These are phyloP conservation scores for Pluvianellus socialis DNA, from an alignment of 2,113 vertebrate species.

Conservation along the genomic window DNA sequence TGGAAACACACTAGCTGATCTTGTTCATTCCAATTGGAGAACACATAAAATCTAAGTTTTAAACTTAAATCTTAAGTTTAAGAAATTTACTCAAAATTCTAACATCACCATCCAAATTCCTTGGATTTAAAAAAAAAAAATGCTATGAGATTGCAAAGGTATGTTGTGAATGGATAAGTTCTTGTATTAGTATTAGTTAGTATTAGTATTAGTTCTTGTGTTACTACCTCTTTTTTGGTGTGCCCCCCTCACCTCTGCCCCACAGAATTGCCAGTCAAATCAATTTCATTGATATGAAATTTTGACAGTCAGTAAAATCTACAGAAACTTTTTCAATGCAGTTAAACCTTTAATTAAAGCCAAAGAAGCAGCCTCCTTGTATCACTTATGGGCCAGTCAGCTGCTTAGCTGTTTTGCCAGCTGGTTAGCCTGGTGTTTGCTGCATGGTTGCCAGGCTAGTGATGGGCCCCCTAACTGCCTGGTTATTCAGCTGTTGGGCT, in stretches of 20 bases:
- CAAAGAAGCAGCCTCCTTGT: neutral
- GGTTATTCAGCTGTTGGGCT: neutral
- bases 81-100: neutral
- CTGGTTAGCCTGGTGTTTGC: neutral
- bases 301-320: neutral
- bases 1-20: neutral
- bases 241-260: too few relatives aligned
- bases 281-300: neutral
- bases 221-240: neutral
- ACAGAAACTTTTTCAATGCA: neutral
- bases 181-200: neutral
- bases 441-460: neutral
- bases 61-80: neutral
- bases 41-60: neutral
- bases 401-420: neutral
- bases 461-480: neutral
- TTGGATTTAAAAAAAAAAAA: neutral
- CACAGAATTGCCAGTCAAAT: neutral
- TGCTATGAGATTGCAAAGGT: neutral
- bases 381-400: neutral
- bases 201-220: neutral
- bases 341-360: neutral
- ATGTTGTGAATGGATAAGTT: neutral
- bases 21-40: neutral
- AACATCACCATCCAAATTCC: too few relatives aligned